Conservation (phyloP, 2,113 vertebrate genomes). For the Oriolus oriolus region DNA sequence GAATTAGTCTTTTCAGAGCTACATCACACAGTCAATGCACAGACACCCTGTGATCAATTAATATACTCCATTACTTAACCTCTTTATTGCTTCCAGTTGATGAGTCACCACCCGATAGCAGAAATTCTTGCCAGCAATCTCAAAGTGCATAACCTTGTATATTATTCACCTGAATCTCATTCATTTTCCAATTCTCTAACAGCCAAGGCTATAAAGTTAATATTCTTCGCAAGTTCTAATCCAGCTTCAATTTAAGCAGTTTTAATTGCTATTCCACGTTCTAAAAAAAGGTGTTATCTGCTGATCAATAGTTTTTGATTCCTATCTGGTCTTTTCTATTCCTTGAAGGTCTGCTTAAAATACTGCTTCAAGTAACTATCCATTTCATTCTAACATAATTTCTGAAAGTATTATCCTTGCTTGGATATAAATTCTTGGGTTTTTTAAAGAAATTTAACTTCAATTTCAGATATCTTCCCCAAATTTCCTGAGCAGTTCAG, state of each 20-base stretch:
- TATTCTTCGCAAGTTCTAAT: not conserved
- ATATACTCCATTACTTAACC: not conserved
- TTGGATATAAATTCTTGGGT: not conserved
- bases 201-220: not conserved
- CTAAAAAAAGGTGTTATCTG: not conserved
- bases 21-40: not conserved
- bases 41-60: not conserved
- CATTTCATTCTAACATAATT: not conserved
- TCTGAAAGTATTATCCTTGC: not conserved
- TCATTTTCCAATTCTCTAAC: not conserved
- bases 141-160: not conserved
- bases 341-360: not conserved
- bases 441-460: not conserved
- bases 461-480: not conserved
- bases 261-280: not conserved
- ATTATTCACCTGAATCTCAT: not conserved
- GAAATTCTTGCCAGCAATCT: not conserved
- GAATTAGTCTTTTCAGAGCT: not conserved
- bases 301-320: not conserved
- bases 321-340: not conserved
- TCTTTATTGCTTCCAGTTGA: not conserved
- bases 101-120: not conserved
- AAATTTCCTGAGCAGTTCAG: not conserved
- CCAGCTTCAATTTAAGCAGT: not conserved
- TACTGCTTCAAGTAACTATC: not conserved